Evolutionary conservation across 2,797 vertebrate species (phyloP), one percentile per base, ranked within the genome.

Genomic region (Rhadinocentrus ornatus): DNA sequence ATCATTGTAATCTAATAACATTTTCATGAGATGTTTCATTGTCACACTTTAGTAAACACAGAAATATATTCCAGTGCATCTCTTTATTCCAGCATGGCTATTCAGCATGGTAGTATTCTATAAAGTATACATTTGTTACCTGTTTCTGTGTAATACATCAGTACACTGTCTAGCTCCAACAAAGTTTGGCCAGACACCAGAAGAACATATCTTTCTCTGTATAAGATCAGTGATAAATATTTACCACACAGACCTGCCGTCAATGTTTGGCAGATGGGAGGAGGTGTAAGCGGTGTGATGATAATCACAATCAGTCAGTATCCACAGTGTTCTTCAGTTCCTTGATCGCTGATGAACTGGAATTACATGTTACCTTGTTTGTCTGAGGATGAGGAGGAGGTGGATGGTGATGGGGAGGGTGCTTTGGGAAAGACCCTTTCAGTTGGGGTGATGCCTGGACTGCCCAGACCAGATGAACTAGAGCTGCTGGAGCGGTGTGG

Each of bases 401-500:
- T 92, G 79, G 93, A 92, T 1, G 92, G 92, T 44, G 91, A 92
- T 1, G 92, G 93, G 53, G 92, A 96, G 63, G 15, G 96, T 60
- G 93, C 94, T 80, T 92, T 94, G 73, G 97, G 96, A 89, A 97
- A 97, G 62, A 94, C 90, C 91, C 96, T 96, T 88, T 97, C 97
- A 0, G 96, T 96, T 70, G 96, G 96, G 4, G 96, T 96, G 81
- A 97, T 94, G 0, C 96, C 95, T 0, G 97, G 97, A 87, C 97
- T 97, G 78, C 96, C 96, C 75, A 96, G 89, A 0, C 97, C 97
- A 0, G 97, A 98, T 71, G 96, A 97, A 82, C 95, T 95, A 56
- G 96, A 97, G 93, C 96, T 96, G 92, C 96, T 96, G 81, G 96
- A 97, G 70, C 96, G 95, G 59, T 96, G 96, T 73, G 86, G 95